phyloP scores from a whole-genome alignment of 2,797 vertebrate species.

The Acrossocheilus fasciatus region DNA sequence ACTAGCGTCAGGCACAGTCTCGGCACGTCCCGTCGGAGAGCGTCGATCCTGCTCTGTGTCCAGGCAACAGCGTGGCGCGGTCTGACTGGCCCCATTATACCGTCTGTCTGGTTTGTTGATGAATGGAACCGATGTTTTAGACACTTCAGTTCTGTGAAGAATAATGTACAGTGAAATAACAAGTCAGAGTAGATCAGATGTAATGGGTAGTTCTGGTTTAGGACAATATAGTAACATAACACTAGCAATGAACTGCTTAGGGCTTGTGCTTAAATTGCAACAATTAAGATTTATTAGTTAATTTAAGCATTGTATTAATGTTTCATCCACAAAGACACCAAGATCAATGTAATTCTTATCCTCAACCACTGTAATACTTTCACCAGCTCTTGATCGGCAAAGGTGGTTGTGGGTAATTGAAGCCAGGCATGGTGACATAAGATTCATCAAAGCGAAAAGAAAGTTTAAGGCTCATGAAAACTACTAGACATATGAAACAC shows the following conservation, averaged over 20 bases:
- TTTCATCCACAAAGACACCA: slow-evolving; percentile 59
- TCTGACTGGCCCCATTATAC: slow-evolving; percentile 31
- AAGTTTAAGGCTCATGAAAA: slow-evolving; percentile 39
- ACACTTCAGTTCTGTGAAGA: slow-evolving; percentile 75
- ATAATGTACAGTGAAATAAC: slow-evolving; percentile 37
- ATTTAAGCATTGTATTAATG: slow-evolving; percentile 3
- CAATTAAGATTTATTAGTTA: neutral
- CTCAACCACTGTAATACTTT: slow-evolving; percentile 73
- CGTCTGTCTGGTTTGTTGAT: slow-evolving; percentile 63
- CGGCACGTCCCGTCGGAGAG: slow-evolving; percentile 78
- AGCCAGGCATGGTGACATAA: slow-evolving; percentile 70
- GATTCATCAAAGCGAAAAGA: slow-evolving; percentile 48
- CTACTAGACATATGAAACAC: slow-evolving; percentile 6
- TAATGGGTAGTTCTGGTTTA: neutral
- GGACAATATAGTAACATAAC: neutral
- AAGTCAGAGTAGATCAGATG: slow-evolving; percentile 1
- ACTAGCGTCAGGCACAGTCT: slow-evolving; percentile 78
- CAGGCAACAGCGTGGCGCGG: slow-evolving; percentile 58
- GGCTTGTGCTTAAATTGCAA: neutral
- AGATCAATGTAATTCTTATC: slow-evolving; percentile 69
- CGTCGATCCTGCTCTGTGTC: slow-evolving; percentile 71
- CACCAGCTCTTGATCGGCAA: slow-evolving; percentile 71
- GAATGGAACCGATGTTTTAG: slow-evolving; percentile 63
- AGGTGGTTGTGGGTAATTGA: slow-evolving; percentile 76
- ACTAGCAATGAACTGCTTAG: neutral